phyloP scores from a whole-genome alignment of 2,888 invertebrate genomes.

The Cacoxenus indagator region DNA sequence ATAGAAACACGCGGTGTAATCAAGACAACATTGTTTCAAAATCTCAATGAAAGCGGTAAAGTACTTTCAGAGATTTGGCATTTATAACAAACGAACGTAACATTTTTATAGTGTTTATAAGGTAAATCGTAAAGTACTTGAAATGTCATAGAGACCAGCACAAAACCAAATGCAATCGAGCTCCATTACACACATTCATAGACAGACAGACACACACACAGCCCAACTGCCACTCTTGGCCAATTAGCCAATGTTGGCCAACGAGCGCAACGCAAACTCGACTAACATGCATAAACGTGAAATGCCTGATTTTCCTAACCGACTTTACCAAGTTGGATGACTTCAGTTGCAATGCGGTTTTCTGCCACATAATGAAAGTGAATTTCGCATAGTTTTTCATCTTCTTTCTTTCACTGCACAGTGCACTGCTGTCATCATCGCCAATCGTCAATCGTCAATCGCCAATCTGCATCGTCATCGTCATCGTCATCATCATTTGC shows the following conservation, averaged over 20 bases:
- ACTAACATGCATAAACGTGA: conserved; percentile 29
- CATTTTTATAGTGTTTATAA: too few species aligned
- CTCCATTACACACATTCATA: too few species aligned
- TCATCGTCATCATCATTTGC: not conserved
- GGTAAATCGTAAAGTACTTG: conserved; percentile 6
- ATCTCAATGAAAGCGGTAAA: too few species aligned
- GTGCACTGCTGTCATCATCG: conserved; percentile 2
- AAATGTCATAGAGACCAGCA: not conserved
- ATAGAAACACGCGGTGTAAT: too few species aligned
- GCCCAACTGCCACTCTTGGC: not conserved
- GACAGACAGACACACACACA: not conserved
- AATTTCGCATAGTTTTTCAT: conserved; percentile 58
- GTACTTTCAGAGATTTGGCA: too few species aligned
- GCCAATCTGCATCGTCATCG: not conserved
- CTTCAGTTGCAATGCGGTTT: conserved; percentile 53
- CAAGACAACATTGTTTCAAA: too few species aligned
- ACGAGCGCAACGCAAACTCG: conserved; percentile 24
- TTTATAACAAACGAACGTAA: too few species aligned
- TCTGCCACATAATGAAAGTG: conserved; percentile 67
- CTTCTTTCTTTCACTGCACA: conserved; percentile 14
- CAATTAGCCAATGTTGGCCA: conserved; percentile 13
- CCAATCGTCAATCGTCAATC: too few species aligned
- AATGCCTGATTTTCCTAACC: conserved; percentile 50
- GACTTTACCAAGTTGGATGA: conserved; percentile 55
- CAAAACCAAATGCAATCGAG: not conserved